phyloP scores from a whole-genome alignment of 2,888 invertebrate genomes.

The Argyresthia albistria region DNA sequence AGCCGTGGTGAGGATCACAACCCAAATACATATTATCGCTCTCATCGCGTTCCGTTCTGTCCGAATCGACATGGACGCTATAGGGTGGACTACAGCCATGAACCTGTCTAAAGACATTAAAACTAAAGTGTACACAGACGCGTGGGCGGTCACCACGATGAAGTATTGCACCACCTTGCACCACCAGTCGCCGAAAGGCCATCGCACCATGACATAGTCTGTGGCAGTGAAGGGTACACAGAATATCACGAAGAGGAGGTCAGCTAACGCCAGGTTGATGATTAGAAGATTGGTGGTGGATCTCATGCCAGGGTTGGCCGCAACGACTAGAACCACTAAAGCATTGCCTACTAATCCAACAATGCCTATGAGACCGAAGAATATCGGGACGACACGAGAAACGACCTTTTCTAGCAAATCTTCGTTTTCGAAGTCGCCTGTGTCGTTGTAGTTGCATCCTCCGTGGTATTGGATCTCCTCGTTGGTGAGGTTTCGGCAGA shows the following conservation, averaged over 20 bases:
- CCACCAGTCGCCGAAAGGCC: conserved; percentile 93
- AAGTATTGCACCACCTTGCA: conserved; percentile 93
- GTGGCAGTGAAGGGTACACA: conserved; percentile 96
- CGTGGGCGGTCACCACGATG: conserved; percentile 93
- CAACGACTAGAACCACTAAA: conserved; percentile 89
- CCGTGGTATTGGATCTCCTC: conserved; percentile 38
- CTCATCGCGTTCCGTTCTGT: conserved; percentile 86
- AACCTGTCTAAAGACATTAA: conserved; percentile 94
- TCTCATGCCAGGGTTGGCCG: conserved; percentile 91
- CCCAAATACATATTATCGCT: conserved; percentile 86
- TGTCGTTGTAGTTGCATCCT: conserved; percentile 44
- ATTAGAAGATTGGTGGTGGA: conserved; percentile 94
- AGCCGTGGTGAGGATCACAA: conserved; percentile 83
- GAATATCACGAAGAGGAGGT: conserved; percentile 91
- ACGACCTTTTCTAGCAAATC: conserved; percentile 76
- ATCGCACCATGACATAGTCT: conserved; percentile 88
- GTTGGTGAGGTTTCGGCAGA: conserved; percentile 51
- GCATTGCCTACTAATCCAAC: conserved; percentile 93
- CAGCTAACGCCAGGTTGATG: conserved; percentile 91
- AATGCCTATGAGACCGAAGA: conserved; percentile 89
- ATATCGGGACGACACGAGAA: conserved; percentile 81
- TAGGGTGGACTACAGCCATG: conserved; percentile 94
- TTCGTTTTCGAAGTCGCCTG: conserved; percentile 59
- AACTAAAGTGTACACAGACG: conserved; percentile 93
- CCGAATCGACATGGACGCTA: conserved; percentile 87